A percentile compares a stretch with the other conserved stretches of the same genome.
These are phyloP conservation scores for Ivindomyrus marchei DNA, from an alignment of 2,113 vertebrate genomes.

Conservation along the genomic window DNA sequence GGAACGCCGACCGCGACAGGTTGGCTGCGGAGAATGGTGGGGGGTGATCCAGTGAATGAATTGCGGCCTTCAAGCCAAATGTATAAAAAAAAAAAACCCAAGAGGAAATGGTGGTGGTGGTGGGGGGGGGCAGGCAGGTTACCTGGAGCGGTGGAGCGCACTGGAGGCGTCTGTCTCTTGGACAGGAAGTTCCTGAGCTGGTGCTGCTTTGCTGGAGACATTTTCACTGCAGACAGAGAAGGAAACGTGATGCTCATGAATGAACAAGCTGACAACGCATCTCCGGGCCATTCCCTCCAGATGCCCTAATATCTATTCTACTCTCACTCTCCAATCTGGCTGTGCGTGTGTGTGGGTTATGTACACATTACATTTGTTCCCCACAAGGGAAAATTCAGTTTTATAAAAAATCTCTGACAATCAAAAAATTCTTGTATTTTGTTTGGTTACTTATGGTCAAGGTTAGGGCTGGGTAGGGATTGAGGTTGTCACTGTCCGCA, in stretches of 20 bases:
- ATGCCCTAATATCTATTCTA: background rate
- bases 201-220: conserved; percentile 77
- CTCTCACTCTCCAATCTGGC: background rate
- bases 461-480: background rate
- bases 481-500: background rate
- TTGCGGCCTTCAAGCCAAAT: background rate
- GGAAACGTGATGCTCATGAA: background rate
- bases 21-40: conserved; percentile 59
- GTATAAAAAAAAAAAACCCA: background rate
- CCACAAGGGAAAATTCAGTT: background rate
- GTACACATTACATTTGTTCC: background rate
- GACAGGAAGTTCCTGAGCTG: conserved; percentile 90
- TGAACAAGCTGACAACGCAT: background rate
- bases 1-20: conserved; percentile 86
- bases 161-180: conserved; percentile 84
- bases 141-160: conserved; percentile 95
- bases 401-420: background rate
- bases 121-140: conserved; percentile 23
- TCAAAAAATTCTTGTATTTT: background rate
- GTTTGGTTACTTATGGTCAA: background rate
- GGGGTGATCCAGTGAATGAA: background rate
- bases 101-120: background rate
- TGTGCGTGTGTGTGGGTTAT: background rate
- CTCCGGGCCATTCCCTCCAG: background rate
- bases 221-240: conserved; percentile 62